phyloP scores from a whole-genome alignment of 2,888 invertebrate genomes.

The Philopedon plagiatum region DNA sequence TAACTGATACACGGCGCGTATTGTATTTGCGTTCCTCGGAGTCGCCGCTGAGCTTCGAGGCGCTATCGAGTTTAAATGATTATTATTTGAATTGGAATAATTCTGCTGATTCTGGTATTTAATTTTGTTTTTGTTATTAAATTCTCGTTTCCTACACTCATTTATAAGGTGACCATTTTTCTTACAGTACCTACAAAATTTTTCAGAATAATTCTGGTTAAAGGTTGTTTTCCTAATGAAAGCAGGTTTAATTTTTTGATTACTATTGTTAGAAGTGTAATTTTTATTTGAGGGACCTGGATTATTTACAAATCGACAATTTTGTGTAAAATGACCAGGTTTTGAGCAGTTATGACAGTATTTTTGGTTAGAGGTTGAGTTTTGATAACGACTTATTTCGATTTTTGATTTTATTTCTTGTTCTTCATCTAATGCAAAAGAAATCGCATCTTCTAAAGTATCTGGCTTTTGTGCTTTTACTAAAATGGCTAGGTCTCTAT shows the following conservation, averaged over 20 bases:
- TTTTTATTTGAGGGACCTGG: too few relatives aligned
- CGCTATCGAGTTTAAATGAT: neutral
- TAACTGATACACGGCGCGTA: neutral
- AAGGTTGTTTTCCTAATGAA: too few relatives aligned
- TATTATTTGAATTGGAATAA: too few relatives aligned
- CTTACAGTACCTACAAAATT: conserved; percentile 46
- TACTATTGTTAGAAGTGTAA: too few relatives aligned
- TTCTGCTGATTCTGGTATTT: neutral
- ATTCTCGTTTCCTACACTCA: conserved; percentile 50
- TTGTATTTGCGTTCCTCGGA: neutral
- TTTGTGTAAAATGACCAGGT: conserved; percentile 35
- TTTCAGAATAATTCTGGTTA: neutral
- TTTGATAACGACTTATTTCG: conserved; percentile 46
- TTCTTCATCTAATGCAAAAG: conserved; percentile 45
- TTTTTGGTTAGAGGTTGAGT: conserved; percentile 28
- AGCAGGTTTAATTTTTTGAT: too few relatives aligned
- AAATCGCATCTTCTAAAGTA: conserved; percentile 43
- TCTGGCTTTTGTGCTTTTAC: conserved; percentile 43
- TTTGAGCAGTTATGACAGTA: conserved; percentile 36
- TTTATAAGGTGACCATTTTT: conserved; percentile 22
- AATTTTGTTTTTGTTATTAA: conserved; percentile 38
- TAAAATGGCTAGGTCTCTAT: conserved; percentile 32
- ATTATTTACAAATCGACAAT: conserved; percentile 23
- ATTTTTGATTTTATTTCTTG: conserved; percentile 41
- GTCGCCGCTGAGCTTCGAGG: neutral